Conservation (phyloP, 2,113 vertebrate species). For the Crotophaga sulcirostris region DNA sequence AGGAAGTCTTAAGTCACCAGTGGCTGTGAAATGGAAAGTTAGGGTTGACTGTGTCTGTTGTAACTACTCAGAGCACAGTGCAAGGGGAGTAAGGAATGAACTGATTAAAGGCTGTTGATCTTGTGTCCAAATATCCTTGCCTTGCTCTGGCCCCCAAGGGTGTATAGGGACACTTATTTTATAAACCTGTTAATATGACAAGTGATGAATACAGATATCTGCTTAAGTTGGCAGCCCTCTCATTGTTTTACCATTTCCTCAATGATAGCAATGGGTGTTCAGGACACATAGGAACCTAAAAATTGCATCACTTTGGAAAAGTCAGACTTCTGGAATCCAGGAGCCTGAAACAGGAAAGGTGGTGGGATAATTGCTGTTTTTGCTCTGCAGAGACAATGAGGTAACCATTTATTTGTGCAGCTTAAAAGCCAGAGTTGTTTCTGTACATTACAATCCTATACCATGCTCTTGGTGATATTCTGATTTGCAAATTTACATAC, state of each 20-base stretch:
- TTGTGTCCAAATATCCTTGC: not conserved
- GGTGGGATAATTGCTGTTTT: not conserved
- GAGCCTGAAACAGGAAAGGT: not conserved
- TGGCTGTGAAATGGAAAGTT: not conserved
- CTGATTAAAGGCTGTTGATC: not conserved
- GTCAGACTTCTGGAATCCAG: not conserved
- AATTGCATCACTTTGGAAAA: not conserved
- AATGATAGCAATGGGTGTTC: not conserved
- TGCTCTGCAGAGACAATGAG: not conserved
- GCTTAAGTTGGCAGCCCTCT: not conserved
- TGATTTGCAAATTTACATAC: fast-evolving
- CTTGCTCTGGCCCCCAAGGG: not conserved
- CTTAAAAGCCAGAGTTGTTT: not conserved
- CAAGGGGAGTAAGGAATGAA: not conserved
- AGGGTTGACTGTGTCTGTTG: not conserved
- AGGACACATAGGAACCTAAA: not conserved
- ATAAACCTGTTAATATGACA: not conserved
- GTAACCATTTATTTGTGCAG: not conserved
- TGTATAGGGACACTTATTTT: not conserved
- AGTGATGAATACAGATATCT: not conserved
- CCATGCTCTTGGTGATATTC: not conserved
- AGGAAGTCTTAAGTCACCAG: not conserved
- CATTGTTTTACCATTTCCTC: not conserved
- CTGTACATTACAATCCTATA: not conserved
- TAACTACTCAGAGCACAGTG: not conserved